These are phyloP conservation scores for Clarias fuscus DNA, from an alignment of 2,797 vertebrate species.

Conservation along the genomic window DNA sequence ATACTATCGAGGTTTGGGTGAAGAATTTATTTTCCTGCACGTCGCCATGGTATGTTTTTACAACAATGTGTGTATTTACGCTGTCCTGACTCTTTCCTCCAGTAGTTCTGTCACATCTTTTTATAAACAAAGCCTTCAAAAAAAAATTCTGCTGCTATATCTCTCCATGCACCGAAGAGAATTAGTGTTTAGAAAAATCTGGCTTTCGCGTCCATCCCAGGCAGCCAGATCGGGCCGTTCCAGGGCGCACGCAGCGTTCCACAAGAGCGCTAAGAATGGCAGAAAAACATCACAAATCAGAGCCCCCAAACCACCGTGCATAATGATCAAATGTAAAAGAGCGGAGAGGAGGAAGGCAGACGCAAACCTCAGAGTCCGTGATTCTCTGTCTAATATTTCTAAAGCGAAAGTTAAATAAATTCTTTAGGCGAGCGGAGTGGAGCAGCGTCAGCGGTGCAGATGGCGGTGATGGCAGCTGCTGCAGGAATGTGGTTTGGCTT, in stretches of 20 bases:
- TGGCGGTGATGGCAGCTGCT: constrained; percentile 78
- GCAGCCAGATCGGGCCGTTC: constrained; percentile 24
- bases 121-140: constrained; percentile 18
- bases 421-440: constrained; percentile 71
- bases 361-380: constrained; percentile 63
- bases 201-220: constrained; percentile 31
- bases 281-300: constrained; percentile 67
- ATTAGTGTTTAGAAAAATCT: constrained; percentile 41
- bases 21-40: constrained; percentile 26
- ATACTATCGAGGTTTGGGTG: constrained; percentile 29
- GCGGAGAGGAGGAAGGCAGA: constrained; percentile 46
- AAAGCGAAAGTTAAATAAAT: constrained; percentile 77
- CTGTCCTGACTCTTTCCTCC: constrained; percentile 15
- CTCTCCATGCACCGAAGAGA: not conserved
- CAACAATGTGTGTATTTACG: constrained; percentile 19
- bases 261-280: constrained; percentile 45
- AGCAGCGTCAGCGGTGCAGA: constrained; percentile 77
- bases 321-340: constrained; percentile 69
- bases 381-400: constrained; percentile 75
- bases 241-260: constrained; percentile 51
- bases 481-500: constrained; percentile 77
- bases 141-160: constrained; percentile 18
- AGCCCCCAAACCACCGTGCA: constrained; percentile 65
- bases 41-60: constrained; percentile 28
- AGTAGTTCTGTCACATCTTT: constrained; percentile 8